Percentiles rank a stretch among this genome's conserved stretches.
These are phyloP conservation scores for Semaprochilodus insignis DNA, from an alignment of 2,797 vertebrate genomes.

Conservation along the genomic window DNA sequence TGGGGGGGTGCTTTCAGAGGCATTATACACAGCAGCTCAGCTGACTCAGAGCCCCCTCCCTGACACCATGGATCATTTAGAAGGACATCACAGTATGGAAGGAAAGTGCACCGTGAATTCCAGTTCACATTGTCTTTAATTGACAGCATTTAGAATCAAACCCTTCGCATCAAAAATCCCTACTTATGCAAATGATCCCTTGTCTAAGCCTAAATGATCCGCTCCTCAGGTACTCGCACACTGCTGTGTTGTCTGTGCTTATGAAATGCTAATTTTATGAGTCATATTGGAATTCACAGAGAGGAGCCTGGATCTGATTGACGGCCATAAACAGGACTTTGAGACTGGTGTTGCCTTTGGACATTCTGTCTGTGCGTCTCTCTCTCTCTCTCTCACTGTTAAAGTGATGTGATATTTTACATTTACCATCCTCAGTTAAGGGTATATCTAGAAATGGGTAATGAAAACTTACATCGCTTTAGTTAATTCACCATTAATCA, in stretches of 20 bases:
- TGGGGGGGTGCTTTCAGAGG: too few relatives aligned
- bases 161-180: background rate
- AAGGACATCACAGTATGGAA: too few relatives aligned
- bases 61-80: too few relatives aligned
- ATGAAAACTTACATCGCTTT: too few relatives aligned
- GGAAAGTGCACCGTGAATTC: too few relatives aligned
- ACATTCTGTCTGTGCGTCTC: background rate
- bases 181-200: background rate
- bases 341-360: conserved; percentile 2
- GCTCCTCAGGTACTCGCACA: background rate
- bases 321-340: conserved; percentile 12
- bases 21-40: too few relatives aligned
- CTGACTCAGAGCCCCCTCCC: too few relatives aligned
- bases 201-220: background rate
- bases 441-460: too few relatives aligned
- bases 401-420: too few relatives aligned
- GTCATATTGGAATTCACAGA: background rate
- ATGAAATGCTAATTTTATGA: background rate
- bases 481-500: too few relatives aligned
- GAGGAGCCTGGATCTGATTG: background rate
- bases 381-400: too few relatives aligned
- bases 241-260: background rate
- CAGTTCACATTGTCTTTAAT: background rate
- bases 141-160: background rate
- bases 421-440: too few relatives aligned